A percentile compares a stretch with the other conserved stretches of the same genome.
Conservation (phyloP, 2,113 vertebrate species). For the Pomatostomus ruficeps region DNA sequence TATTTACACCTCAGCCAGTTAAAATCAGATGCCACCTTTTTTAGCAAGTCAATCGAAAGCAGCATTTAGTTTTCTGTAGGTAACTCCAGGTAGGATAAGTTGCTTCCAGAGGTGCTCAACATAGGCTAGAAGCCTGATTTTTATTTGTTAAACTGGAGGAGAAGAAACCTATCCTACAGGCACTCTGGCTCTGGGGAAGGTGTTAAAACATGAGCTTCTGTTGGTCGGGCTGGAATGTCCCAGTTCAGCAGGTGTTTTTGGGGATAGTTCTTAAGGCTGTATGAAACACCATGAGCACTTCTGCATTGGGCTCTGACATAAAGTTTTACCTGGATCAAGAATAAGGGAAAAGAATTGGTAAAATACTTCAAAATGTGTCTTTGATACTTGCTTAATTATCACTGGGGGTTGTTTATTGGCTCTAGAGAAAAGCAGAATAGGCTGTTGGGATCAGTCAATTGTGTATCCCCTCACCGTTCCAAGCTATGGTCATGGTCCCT, state of each 20-base stretch:
- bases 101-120: background rate
- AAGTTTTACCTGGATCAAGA: background rate
- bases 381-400: background rate
- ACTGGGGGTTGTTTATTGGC: background rate
- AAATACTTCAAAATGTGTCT: background rate
- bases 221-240: background rate
- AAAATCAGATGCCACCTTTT: background rate
- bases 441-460: constrained; percentile 1
- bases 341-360: background rate
- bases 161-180: background rate
- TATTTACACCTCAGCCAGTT: background rate
- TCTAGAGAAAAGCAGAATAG: background rate
- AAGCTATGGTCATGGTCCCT: constrained; percentile 16
- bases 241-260: background rate
- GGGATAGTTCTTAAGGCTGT: background rate
- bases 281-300: background rate
- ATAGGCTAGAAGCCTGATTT: background rate
- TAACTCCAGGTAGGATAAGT: background rate
- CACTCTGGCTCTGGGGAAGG: background rate
- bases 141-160: background rate
- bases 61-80: background rate
- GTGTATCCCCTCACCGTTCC: constrained; percentile 20
- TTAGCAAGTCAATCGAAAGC: background rate
- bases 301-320: background rate
- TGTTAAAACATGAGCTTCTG: background rate